Evolutionary conservation across 2,797 vertebrate genomes (phyloP).

Genomic region (Acanthurus tractus): DNA sequence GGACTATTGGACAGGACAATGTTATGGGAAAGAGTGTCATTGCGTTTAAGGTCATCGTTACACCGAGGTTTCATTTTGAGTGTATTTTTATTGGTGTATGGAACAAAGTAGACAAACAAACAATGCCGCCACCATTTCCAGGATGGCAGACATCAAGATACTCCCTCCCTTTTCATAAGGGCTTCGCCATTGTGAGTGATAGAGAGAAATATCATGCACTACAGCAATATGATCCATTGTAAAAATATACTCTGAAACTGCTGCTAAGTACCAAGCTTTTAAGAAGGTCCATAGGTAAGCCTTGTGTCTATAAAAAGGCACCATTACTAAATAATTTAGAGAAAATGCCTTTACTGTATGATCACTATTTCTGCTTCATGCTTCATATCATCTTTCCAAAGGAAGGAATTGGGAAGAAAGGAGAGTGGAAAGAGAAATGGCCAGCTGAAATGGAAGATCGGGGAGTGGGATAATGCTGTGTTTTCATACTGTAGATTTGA

Average conservation of each 20-base stretch:
- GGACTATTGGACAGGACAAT: slow-evolving; percentile 84
- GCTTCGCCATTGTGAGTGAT: slow-evolving; percentile 51
- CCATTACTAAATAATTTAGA: slow-evolving; percentile 79
- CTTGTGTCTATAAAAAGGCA: slow-evolving; percentile 74
- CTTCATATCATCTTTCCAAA: slow-evolving; percentile 61
- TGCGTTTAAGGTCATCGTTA: slow-evolving; percentile 85
- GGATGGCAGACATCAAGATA: slow-evolving; percentile 65
- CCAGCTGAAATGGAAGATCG: slow-evolving; percentile 29
- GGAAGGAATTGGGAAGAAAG: slow-evolving; percentile 33
- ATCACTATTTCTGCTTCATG: slow-evolving; percentile 72
- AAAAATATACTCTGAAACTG: slow-evolving; percentile 62
- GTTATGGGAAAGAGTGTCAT: slow-evolving; percentile 86
- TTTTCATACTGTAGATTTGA: slow-evolving; percentile 1
- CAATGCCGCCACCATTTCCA: slow-evolving; percentile 59
- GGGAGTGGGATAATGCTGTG: slow-evolving; percentile 11
- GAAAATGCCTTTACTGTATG: slow-evolving; percentile 75
- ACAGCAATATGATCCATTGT: slow-evolving; percentile 70
- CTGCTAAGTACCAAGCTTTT: slow-evolving; percentile 76
- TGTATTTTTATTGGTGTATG: slow-evolving; percentile 77
- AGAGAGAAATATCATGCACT: slow-evolving; percentile 52
- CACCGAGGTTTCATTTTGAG: slow-evolving; percentile 80
- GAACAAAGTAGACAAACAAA: slow-evolving; percentile 77
- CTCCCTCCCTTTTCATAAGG: slow-evolving; percentile 50
- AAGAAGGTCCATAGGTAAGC: slow-evolving; percentile 78
- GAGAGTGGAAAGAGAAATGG: slow-evolving; percentile 29